phyloP scores from a whole-genome alignment of 2,888 invertebrate genomes.

The Nemotelus nigrinus region DNA sequence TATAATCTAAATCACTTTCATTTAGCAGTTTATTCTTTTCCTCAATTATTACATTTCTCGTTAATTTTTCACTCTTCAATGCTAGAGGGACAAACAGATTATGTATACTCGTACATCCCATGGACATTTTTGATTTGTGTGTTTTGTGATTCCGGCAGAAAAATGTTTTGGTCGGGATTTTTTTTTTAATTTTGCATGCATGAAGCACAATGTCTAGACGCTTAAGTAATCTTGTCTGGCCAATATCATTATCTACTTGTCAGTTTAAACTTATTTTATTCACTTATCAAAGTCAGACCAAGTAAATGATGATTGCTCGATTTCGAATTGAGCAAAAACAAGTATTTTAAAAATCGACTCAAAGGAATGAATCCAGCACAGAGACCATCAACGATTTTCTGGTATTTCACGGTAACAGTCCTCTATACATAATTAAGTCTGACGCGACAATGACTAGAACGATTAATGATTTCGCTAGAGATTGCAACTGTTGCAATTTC shows the following conservation, averaged over 20 bases:
- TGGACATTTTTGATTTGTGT: no score
- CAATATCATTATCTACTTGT: neutral
- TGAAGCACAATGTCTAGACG: no score
- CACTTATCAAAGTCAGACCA: constrained; percentile 10
- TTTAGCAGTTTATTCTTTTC: no score
- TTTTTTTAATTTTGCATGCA: no score
- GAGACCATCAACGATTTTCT: constrained; percentile 19
- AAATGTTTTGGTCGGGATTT: no score
- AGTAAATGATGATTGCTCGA: constrained; percentile 18
- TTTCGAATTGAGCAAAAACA: constrained; percentile 1
- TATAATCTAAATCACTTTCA: no score
- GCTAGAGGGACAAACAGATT: no score
- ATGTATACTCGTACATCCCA: no score
- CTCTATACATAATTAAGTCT: constrained; percentile 25
- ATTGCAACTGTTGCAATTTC: neutral
- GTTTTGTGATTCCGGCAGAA: no score
- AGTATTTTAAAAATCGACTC: neutral
- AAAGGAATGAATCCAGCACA: constrained; percentile 18
- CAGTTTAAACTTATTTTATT: constrained; percentile 21
- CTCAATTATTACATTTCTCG: no score
- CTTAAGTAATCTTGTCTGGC: neutral
- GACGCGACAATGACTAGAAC: neutral
- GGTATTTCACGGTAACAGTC: constrained; percentile 35
- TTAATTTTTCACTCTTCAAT: no score
- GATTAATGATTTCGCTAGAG: constrained; percentile 40